Percentiles rank a stretch among this genome's conserved stretches.
These are phyloP conservation scores for Tor tambroides DNA, from an alignment of 2,113 vertebrate genomes.

Conservation along the genomic window DNA sequence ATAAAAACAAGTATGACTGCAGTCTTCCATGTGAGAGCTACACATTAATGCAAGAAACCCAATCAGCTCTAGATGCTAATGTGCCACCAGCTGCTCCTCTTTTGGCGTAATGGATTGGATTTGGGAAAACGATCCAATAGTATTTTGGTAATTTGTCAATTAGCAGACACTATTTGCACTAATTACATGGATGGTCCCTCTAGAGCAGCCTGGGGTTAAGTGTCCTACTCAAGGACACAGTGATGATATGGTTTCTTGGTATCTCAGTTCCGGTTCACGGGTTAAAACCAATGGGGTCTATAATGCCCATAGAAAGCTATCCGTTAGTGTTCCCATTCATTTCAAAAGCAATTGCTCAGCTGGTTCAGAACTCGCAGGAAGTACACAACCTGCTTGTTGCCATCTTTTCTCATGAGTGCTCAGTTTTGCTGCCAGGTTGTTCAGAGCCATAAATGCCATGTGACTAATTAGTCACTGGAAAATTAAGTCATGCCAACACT, in stretches of 20 bases:
- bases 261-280: neutral
- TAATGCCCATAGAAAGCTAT: constrained; percentile 22
- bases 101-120: constrained; percentile 32
- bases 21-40: neutral
- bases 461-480: neutral
- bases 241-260: constrained; percentile 24
- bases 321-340: neutral
- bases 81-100: constrained; percentile 10
- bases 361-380: neutral
- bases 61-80: constrained; percentile 36
- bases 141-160: constrained; percentile 32
- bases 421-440: neutral
- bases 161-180: constrained; percentile 10
- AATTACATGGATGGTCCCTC: neutral
- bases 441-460: neutral
- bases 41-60: constrained; percentile 10
- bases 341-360: neutral
- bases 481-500: constrained; percentile 9
- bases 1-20: neutral
- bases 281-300: neutral
- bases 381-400: neutral
- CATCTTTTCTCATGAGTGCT: neutral
- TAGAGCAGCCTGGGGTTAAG: constrained; percentile 12
- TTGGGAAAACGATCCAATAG: constrained; percentile 17
- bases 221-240: constrained; percentile 18